phyloP scores from a whole-genome alignment of 64 coral and sea anemone genomes.

The Montipora cactus region DNA sequence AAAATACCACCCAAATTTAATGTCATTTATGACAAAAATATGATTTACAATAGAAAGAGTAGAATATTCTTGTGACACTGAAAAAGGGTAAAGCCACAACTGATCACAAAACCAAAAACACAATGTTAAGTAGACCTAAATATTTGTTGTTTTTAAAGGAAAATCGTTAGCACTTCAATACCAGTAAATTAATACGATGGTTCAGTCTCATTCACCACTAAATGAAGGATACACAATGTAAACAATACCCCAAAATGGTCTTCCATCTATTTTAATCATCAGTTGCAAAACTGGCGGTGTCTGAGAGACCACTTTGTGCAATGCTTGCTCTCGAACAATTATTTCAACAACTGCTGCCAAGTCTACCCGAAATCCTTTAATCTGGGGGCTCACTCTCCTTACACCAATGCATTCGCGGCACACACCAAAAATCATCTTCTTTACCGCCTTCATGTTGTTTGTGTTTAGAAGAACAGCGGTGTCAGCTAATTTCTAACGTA shows the following conservation, averaged over 20 bases:
- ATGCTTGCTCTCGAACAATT: conserved; percentile 56
- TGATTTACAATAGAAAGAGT: too few relatives aligned
- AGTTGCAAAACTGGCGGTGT: background rate
- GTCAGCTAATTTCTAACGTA: background rate
- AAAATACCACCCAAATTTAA: too few relatives aligned
- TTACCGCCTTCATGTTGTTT: conserved; percentile 44
- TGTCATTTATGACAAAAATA: too few relatives aligned
- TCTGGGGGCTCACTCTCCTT: conserved; percentile 37
- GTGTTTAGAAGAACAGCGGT: conserved; percentile 34
- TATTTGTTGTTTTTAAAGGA: background rate
- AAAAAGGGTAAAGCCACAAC: too few relatives aligned
- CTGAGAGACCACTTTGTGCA: conserved; percentile 53
- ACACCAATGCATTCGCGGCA: conserved; percentile 37
- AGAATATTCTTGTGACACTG: too few relatives aligned
- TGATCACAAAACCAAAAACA: too few relatives aligned
- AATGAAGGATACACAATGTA: background rate
- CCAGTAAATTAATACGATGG: background rate
- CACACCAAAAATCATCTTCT: conserved; percentile 35
- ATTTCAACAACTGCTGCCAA: conserved; percentile 57
- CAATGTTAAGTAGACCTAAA: too few relatives aligned
- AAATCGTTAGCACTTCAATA: background rate
- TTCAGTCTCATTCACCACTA: background rate
- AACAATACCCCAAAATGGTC: conserved; percentile 24
- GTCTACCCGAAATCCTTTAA: conserved; percentile 43
- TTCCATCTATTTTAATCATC: background rate